phyloP scores from a whole-genome alignment of 2,888 invertebrate species.

The Itoplectis maculator region DNA sequence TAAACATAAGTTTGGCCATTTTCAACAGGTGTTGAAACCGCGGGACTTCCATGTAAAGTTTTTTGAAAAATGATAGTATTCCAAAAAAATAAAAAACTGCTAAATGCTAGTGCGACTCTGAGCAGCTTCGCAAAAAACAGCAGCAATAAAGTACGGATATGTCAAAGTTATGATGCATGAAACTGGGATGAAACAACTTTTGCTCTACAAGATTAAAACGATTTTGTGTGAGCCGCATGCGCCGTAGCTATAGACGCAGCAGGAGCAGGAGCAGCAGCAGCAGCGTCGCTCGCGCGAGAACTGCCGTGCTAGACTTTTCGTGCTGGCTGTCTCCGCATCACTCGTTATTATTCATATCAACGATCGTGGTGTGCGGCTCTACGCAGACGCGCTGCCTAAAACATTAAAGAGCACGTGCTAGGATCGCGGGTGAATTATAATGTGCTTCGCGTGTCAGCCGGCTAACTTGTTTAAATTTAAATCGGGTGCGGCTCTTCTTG shows the following conservation, averaged over 20 bases:
- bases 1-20: no score
- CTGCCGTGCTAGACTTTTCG: conserved; percentile 16
- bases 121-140: neutral
- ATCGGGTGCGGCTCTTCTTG: conserved; percentile 24
- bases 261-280: no score
- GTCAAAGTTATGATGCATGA: neutral
- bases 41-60: no score
- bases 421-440: conserved; percentile 37
- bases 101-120: neutral
- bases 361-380: conserved; percentile 47
- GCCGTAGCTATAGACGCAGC: neutral
- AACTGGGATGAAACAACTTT: neutral
- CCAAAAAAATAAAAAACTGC: neutral
- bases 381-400: conserved; percentile 19
- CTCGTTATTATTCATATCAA: conserved; percentile 68
- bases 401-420: conserved; percentile 38
- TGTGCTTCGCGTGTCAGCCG: conserved; percentile 1
- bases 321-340: conserved; percentile 27
- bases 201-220: conserved; percentile 6
- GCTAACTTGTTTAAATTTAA: conserved; percentile 26
- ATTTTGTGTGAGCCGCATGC: neutral
- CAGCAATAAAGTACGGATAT: neutral
- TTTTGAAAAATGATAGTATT: no score
- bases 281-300: conserved; percentile 5
- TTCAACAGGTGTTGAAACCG: no score